phyloP scores from a whole-genome alignment of 2,113 vertebrate species.

The Cochlearius cochlearius region DNA sequence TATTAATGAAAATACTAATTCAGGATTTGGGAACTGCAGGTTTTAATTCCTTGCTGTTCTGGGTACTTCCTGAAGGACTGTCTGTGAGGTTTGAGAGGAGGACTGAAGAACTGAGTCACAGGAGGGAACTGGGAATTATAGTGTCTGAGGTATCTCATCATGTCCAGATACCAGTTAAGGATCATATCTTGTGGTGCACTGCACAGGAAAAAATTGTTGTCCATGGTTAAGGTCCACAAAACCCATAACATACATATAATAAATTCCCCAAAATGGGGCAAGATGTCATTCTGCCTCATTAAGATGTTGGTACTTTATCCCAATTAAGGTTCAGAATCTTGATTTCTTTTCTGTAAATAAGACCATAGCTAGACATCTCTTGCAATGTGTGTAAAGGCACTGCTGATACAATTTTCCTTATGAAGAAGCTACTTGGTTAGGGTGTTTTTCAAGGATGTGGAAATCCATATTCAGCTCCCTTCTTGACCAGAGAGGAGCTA shows the following conservation, averaged over 20 bases:
- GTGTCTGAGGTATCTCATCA: neutral
- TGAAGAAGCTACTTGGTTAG: neutral
- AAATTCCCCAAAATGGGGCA: neutral
- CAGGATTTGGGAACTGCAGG: neutral
- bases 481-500: neutral
- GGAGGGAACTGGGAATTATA: neutral
- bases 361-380: neutral
- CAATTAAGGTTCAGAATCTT: neutral
- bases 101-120: neutral
- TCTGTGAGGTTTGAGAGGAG: neutral
- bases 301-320: neutral
- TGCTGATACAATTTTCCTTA: neutral
- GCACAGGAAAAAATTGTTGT: neutral
- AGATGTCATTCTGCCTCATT: neutral
- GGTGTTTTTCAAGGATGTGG: neutral
- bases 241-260: neutral
- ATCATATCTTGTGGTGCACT: neutral
- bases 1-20: neutral
- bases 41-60: neutral
- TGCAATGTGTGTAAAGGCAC: fast-evolving
- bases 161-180: neutral
- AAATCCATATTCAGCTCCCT: neutral
- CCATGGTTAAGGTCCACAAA: neutral
- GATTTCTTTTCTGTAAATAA: neutral
- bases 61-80: neutral